Evolutionary conservation across 2,113 vertebrate genomes (phyloP), one percentile per base, ranked within the genome.

Genomic region (Ia io): DNA sequence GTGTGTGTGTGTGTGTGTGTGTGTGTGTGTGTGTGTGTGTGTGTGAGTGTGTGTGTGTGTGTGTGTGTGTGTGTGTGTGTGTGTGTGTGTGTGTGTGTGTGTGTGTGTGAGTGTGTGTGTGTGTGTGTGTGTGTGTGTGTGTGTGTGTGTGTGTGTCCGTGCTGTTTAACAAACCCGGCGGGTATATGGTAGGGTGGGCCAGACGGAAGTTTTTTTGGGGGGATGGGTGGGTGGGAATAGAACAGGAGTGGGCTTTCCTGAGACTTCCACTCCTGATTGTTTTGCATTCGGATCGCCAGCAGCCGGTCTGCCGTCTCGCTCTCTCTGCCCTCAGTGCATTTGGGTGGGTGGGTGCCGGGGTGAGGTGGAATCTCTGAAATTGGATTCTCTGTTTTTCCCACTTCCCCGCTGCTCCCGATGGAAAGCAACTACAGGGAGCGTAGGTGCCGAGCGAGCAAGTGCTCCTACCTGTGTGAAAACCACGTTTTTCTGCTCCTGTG

Each of bases 171-270:
- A 88, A 74, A 59, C 53, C 37, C 44, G 35, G 73, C 13, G 20
- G 25, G 53, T 59, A 88, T 79, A 23, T 10, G 40, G 86, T 35
- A n/a, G 30, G 78, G 56, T 65, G 88, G 77, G 32, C 76, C 61
- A 18, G 9, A 28, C 56, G 74, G 51, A 95, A 97, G 94, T 89
- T 96, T 93, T 61, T 67, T 3, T 1, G 42, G 49, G 76, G 23
- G 42, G 35, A 11, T 28, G 23, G n/a, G 49, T 32, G 61, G 70
- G n/a, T n/a, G 61, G 49, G 18, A 42, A 7, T 69, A 83, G 32
- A 91, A 42, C 49, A 12, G 40, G 84, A 59, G 25, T 73, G 67
- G 92, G n/a, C 20, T 95, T 80, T 69, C 18, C 77, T 23, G 53
- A n/a, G 56, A 82, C 71, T 71, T 67, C 49, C 51, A 18, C 49